Evolutionary conservation across 2,888 invertebrate genomes (phyloP).

Genomic region (Mesorhabditis sp.): DNA sequence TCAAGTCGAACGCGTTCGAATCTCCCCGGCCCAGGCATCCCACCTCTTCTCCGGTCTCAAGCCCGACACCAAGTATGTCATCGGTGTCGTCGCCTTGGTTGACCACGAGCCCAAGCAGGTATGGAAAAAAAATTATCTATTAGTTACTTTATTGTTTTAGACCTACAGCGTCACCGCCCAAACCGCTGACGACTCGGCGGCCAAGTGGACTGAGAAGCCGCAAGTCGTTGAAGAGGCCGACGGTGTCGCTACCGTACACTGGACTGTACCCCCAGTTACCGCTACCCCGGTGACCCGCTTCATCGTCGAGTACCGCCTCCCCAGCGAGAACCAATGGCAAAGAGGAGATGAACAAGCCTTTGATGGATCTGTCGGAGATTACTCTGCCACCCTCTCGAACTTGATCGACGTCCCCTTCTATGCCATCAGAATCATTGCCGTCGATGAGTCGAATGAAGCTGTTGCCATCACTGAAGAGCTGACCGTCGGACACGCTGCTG

Average conservation of each 20-base stretch:
- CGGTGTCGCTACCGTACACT: constrained; percentile 46
- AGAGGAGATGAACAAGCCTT: constrained; percentile 14
- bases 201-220: constrained; percentile 38
- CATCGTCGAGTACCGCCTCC: constrained; percentile 53
- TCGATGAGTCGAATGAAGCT: constrained; percentile 33
- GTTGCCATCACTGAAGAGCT: constrained; percentile 52
- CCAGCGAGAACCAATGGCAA: constrained; percentile 53
- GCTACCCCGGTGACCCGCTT: constrained; percentile 35
- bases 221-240: constrained; percentile 37
- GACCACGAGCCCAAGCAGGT: constrained; percentile 53
- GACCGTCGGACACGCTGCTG: constrained; percentile 43
- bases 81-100: constrained; percentile 57
- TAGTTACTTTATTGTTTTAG: neutral
- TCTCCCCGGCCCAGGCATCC: constrained; percentile 39
- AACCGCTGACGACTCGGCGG: constrained; percentile 37
- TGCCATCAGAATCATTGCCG: constrained; percentile 45
- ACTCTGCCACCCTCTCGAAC: constrained; percentile 32
- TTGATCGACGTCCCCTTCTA: constrained; percentile 44
- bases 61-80: constrained; percentile 51
- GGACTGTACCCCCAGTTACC: constrained; percentile 41
- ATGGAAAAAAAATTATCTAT: neutral
- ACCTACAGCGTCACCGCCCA: constrained; percentile 39
- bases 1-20: constrained; percentile 45
- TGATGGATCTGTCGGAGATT: constrained; percentile 31
- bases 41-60: constrained; percentile 49